phyloP scores from a whole-genome alignment of 2,888 invertebrate species.

The Tipula confusa region DNA sequence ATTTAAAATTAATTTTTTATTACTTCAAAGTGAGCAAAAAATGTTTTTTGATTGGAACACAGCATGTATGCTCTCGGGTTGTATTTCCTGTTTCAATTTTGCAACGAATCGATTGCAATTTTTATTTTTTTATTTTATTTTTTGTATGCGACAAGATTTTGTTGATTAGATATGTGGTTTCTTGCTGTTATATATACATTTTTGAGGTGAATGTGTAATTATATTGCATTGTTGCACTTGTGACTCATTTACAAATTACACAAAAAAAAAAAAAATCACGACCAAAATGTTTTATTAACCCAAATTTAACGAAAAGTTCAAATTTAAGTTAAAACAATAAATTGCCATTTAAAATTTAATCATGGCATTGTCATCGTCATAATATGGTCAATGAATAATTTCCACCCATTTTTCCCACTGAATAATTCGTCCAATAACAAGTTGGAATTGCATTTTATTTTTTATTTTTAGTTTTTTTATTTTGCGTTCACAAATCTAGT shows the following conservation, averaged over 20 bases:
- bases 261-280: too few species aligned
- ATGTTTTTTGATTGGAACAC: background rate
- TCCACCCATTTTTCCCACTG: constrained; percentile 15
- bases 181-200: background rate
- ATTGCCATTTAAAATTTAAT: background rate
- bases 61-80: background rate
- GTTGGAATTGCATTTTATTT: background rate
- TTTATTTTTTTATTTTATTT: background rate
- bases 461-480: background rate
- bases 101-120: background rate
- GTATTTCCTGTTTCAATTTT: background rate
- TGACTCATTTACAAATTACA: background rate
- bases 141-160: background rate
- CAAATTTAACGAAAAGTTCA: constrained; percentile 3
- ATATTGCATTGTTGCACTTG: background rate
- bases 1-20: background rate
- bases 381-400: background rate
- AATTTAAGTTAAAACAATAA: background rate
- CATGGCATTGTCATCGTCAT: background rate
- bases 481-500: background rate
- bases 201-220: too few species aligned
- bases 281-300: background rate
- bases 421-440: background rate
- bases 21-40: background rate
- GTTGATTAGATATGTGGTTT: background rate